phyloP scores from a whole-genome alignment of 2,113 vertebrate species.

The Dromaius novaehollandiae region DNA sequence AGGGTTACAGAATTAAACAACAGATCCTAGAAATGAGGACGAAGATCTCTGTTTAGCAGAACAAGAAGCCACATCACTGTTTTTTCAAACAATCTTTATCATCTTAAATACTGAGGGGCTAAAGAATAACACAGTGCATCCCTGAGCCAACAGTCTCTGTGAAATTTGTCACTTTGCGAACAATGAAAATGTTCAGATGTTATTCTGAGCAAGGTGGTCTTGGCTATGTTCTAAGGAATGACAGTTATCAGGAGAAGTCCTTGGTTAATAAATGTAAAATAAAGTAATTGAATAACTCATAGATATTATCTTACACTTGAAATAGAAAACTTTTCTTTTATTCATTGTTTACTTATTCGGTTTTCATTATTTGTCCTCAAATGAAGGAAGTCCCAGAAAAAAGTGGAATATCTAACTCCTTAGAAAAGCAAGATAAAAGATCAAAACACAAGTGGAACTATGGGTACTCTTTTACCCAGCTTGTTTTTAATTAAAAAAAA shows the following conservation, averaged over 20 bases:
- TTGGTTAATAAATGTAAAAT: not conserved
- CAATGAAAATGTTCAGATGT: not conserved
- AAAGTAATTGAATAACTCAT: not conserved
- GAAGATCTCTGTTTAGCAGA: not conserved
- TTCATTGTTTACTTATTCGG: not conserved
- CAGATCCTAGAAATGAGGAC: not conserved
- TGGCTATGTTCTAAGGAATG: not conserved
- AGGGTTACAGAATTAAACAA: not conserved
- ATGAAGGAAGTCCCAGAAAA: not conserved
- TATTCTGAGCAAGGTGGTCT: not conserved
- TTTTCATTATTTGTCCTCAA: not conserved
- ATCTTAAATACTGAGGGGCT: not conserved
- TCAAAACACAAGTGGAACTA: not conserved
- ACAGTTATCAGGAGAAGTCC: not conserved
- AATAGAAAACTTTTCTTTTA: not conserved
- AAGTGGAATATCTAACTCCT: not conserved
- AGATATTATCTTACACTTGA: not conserved
- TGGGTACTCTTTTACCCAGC: not conserved
- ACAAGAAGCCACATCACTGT: not conserved
- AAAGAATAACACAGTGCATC: not conserved
- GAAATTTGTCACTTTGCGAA: constrained; percentile 5
- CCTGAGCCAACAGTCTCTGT: not conserved
- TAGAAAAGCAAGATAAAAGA: not conserved
- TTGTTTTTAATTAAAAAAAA: not conserved
- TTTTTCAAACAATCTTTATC: not conserved